phyloP scores from a whole-genome alignment of 2,888 invertebrate species.

The Perithous albicinctus region DNA sequence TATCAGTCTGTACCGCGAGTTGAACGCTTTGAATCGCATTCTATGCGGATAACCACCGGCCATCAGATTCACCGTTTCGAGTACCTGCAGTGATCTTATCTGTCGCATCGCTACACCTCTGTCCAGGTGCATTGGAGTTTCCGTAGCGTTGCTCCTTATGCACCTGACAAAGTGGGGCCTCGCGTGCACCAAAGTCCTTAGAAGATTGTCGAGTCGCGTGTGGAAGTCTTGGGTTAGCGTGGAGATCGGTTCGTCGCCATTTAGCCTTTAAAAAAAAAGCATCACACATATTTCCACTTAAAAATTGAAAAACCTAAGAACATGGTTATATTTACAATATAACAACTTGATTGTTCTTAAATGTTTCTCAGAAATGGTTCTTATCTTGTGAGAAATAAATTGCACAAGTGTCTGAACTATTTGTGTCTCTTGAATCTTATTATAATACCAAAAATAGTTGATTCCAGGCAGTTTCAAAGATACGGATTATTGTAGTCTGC shows the following conservation, averaged over 20 bases:
- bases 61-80: constrained; percentile 98
- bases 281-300: not conserved
- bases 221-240: constrained; percentile 98
- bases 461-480: too few relatives aligned
- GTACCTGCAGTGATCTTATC: constrained; percentile 93
- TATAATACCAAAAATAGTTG: too few relatives aligned
- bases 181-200: constrained; percentile 96
- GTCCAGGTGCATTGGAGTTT: constrained; percentile 94
- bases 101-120: constrained; percentile 93
- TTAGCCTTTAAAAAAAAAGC: constrained; percentile 85
- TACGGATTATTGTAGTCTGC: too few relatives aligned
- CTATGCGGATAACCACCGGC: constrained; percentile 97
- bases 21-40: constrained; percentile 97
- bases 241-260: constrained; percentile 94
- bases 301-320: not conserved
- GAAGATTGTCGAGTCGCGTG: constrained; percentile 95
- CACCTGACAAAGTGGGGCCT: constrained; percentile 98
- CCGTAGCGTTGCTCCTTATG: constrained; percentile 93
- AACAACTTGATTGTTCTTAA: too few relatives aligned
- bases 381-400: too few relatives aligned
- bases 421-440: too few relatives aligned
- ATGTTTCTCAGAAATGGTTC: too few relatives aligned
- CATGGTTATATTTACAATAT: too few relatives aligned
- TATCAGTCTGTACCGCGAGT: constrained; percentile 93
- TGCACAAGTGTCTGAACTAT: too few relatives aligned